Base-by-base conservation (phyloP, 2,797 vertebrate genomes). In the Parauchenoglanis ngamensis region DNA sequence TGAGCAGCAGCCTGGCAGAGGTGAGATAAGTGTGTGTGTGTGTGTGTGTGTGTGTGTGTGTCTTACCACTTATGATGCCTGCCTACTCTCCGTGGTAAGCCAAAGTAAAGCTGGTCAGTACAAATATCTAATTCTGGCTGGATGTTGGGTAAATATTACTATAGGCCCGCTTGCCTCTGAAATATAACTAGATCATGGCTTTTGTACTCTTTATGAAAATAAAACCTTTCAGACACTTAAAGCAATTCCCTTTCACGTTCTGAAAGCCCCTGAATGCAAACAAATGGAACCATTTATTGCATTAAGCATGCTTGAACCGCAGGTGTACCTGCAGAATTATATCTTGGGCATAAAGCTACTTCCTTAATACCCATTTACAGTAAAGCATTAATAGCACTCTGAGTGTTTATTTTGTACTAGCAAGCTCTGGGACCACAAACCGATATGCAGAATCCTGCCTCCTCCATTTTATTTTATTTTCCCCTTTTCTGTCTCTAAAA, bases 381-480 rank as follows among this genome's bases (percentile, higher is more conserved):
- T 31, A 82, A 76, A 57, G 78, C 80, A 86, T 86, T 87, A 86
- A 90, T 91, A 82, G 84, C 86, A 70, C 84, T 86, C 78, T 11
- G 19, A 90, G 49, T 90, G 90, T 86, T 88, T 85, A 61, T 86
- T 89, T 86, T 86, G 84, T 70, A 5, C 87, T 83, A 88, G 82
- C 85, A 88, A 78, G 57, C 61, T 84, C 73, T 83, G 77, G 80
- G 52, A 65, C 68, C 21, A 49, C 84, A 85, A 86, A 90, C 35
- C 3, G 54, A 85, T 86, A 86, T 85, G 78, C 65, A 72, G 35
- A 61, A 28, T 46, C 3, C 59, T 67, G 83, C 83, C 73, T 88
- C 11, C 44, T 86, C 73, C 35, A 56, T 87, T 83, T 85, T 83
- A 31, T 84, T 84, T 84, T 46, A 79, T 56, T 31, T 59, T 40